phyloP scores from a whole-genome alignment of 2,888 invertebrate species.

The Automeris io region DNA sequence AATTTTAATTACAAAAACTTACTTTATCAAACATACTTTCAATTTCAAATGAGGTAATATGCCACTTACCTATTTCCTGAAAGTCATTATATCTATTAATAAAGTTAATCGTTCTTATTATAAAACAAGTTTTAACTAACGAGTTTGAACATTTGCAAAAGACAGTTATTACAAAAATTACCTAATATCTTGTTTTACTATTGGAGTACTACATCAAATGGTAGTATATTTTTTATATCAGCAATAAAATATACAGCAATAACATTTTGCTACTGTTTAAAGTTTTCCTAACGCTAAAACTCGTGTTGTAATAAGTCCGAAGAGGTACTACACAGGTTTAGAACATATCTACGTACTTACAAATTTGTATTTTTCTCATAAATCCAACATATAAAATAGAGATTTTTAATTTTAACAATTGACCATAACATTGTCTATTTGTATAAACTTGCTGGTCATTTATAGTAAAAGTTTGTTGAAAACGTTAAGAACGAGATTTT shows the following conservation, averaged over 20 bases:
- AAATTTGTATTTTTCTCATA: constrained; percentile 15
- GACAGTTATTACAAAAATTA: too few relatives aligned
- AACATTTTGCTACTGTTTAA: too few relatives aligned
- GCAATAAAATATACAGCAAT: too few relatives aligned
- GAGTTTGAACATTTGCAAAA: too few relatives aligned
- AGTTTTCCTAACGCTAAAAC: too few relatives aligned
- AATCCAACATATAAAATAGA: constrained; percentile 42
- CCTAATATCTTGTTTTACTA: too few relatives aligned
- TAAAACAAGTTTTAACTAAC: background rate
- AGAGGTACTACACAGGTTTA: too few relatives aligned
- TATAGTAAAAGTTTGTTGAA: constrained; percentile 13
- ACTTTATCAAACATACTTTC: background rate
- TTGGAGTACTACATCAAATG: too few relatives aligned
- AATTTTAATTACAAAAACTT: background rate
- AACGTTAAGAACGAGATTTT: constrained; percentile 18
- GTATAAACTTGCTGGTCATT: constrained; percentile 32
- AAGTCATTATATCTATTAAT: background rate
- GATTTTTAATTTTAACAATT: constrained; percentile 47
- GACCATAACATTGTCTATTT: constrained; percentile 46
- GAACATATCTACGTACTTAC: too few relatives aligned
- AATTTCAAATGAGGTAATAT: constrained; percentile 1
- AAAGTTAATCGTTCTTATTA: too few relatives aligned
- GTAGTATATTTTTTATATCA: too few relatives aligned
- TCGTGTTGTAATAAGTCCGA: too few relatives aligned
- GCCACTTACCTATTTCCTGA: background rate